These are phyloP conservation scores for Heliconius erato DNA, from an alignment of 2,888 invertebrate genomes.

Conservation along the genomic window DNA sequence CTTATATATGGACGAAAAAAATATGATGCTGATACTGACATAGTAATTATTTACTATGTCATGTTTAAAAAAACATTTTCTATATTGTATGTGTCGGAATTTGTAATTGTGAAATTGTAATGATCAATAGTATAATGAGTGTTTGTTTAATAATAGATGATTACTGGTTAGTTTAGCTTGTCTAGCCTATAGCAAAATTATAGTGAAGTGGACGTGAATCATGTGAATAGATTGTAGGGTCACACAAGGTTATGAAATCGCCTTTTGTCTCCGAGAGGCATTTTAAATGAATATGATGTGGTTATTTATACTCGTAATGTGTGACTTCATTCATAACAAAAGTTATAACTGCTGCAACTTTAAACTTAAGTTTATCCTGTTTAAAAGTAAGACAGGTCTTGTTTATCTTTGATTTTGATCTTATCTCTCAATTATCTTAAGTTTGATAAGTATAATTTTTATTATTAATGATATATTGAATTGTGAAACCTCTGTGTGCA, in stretches of 20 bases:
- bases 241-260: conserved; percentile 57
- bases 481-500: background rate
- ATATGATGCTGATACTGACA: too few relatives aligned
- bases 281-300: conserved; percentile 47
- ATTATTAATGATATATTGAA: too few relatives aligned
- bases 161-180: conserved; percentile 44
- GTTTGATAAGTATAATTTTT: too few relatives aligned
- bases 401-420: too few relatives aligned
- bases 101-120: conserved; percentile 6
- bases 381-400: too few relatives aligned
- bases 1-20: background rate
- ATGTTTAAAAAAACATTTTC: background rate
- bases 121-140: conserved; percentile 33
- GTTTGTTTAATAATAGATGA: conserved; percentile 51
- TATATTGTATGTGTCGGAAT: background rate
- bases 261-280: conserved; percentile 51
- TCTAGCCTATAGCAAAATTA: conserved; percentile 46
- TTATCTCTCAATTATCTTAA: too few relatives aligned
- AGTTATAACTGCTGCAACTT: background rate
- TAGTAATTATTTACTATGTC: too few relatives aligned
- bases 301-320: conserved; percentile 31
- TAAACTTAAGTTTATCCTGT: background rate
- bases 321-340: conserved; percentile 10
- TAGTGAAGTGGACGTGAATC: conserved; percentile 49
- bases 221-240: conserved; percentile 52